Conservation (phyloP, 2,113 vertebrate genomes). For the Bubo scandiacus region DNA sequence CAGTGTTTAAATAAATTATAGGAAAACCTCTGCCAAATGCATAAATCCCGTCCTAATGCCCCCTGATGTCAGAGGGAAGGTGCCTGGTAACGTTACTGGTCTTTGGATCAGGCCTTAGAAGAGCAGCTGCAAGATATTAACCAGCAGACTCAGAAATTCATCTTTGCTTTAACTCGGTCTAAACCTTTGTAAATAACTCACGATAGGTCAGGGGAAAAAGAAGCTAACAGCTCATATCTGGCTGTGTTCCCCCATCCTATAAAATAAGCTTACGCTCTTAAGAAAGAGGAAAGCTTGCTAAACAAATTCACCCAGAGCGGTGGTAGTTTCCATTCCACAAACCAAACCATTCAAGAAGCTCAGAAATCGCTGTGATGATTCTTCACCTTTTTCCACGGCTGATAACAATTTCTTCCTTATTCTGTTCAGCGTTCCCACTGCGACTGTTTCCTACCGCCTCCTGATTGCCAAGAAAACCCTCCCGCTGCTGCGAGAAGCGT, state of each 20-base stretch:
- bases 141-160: background rate
- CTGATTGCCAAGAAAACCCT: background rate
- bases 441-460: background rate
- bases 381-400: background rate
- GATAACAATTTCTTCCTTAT: background rate
- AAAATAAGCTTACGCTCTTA: background rate
- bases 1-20: background rate
- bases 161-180: background rate
- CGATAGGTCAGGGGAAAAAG: background rate
- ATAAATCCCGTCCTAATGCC: constrained; percentile 10
- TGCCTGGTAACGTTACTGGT: background rate
- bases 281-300: background rate
- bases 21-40: background rate
- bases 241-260: constrained; percentile 12
- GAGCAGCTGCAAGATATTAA: constrained; percentile 52
- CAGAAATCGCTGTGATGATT: background rate
- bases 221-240: background rate
- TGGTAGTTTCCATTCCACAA: background rate
- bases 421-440: background rate
- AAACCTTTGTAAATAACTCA: constrained; percentile 39
- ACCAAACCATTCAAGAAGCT: background rate
- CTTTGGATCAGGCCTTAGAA: constrained; percentile 8
- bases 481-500: background rate
- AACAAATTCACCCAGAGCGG: background rate
- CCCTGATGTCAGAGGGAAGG: constrained; percentile 13